Evolutionary conservation across 1,140 invertebrate species (phyloP).

Genomic region (Conus ventricosus): DNA sequence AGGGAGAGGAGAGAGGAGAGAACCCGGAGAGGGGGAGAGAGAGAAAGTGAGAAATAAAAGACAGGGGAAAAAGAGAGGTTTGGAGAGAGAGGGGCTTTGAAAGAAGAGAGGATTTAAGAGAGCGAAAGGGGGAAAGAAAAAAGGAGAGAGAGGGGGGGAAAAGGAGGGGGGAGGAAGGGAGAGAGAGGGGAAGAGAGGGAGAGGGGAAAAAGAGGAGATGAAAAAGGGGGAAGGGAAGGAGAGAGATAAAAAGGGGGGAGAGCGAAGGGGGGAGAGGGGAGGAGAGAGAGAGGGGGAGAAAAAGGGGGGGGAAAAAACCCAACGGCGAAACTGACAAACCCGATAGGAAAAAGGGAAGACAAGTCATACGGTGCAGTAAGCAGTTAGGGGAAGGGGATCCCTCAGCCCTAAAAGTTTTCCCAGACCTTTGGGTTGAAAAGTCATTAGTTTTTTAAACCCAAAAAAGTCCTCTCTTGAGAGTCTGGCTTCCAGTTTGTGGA

Average conservation of each 20-base stretch:
- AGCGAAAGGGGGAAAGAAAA: background rate
- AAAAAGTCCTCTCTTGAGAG: too few species aligned
- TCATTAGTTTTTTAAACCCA: too few species aligned
- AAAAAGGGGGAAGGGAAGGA: conserved; percentile 4
- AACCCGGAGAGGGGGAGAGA: background rate
- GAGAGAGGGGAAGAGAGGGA: background rate
- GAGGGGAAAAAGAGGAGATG: background rate
- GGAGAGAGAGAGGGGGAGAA: background rate
- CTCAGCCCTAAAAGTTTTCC: too few species aligned
- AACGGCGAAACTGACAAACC: too few species aligned
- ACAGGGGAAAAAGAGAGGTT: conserved; percentile 3
- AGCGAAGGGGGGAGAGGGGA: background rate
- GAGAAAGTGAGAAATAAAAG: conserved; percentile 23
- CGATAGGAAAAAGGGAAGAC: too few species aligned
- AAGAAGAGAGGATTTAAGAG: background rate
- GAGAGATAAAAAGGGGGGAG: conserved; percentile 5
- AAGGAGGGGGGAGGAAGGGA: background rate
- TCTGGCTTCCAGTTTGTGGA: too few species aligned
- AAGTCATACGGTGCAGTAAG: too few species aligned
- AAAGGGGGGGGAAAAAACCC: background rate
- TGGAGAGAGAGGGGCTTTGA: too few species aligned
- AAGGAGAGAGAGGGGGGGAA: conserved; percentile 28
- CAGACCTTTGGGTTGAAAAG: too few species aligned
- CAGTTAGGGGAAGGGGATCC: too few species aligned
- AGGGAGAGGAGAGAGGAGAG: conserved; percentile 16